phyloP scores from a whole-genome alignment of 2,888 invertebrate species.

The Ptychoptera contaminata region DNA sequence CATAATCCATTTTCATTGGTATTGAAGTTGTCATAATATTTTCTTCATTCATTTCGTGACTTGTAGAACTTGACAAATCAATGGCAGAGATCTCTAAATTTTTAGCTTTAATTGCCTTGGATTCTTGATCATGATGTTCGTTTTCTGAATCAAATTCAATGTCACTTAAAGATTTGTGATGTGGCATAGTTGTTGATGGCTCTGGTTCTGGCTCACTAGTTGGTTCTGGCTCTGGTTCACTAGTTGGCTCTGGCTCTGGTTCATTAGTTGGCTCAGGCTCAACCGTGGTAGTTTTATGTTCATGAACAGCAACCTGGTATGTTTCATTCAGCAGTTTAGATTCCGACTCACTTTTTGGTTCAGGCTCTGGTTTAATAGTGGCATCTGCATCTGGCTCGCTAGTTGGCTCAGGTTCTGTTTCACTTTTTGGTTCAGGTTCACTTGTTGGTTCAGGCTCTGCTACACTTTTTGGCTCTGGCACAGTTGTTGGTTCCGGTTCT shows the following conservation, averaged over 20 bases:
- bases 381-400: conserved; percentile 20
- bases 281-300: neutral
- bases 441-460: conserved; percentile 22
- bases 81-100: neutral
- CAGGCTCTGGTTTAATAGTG: conserved; percentile 17
- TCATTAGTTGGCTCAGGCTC: conserved; percentile 21
- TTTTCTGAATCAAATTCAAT: conserved; percentile 16
- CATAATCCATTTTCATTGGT: neutral
- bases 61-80: too few species aligned
- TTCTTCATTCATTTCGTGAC: too few species aligned
- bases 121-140: neutral
- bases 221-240: conserved; percentile 7
- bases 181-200: neutral
- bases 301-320: conserved; percentile 7
- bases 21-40: too few species aligned
- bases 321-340: conserved; percentile 16
- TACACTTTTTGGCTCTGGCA: conserved; percentile 6
- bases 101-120: neutral
- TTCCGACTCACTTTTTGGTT: conserved; percentile 23
- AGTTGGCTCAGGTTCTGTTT: conserved; percentile 18
- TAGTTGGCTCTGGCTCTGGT: conserved; percentile 11
- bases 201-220: conserved; percentile 16
- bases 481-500: conserved; percentile 17
- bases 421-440: conserved; percentile 24
- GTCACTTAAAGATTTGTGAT: conserved; percentile 10